Base-by-base conservation (phyloP, 2,113 vertebrate species). In the Pygoscelis antarcticus region DNA sequence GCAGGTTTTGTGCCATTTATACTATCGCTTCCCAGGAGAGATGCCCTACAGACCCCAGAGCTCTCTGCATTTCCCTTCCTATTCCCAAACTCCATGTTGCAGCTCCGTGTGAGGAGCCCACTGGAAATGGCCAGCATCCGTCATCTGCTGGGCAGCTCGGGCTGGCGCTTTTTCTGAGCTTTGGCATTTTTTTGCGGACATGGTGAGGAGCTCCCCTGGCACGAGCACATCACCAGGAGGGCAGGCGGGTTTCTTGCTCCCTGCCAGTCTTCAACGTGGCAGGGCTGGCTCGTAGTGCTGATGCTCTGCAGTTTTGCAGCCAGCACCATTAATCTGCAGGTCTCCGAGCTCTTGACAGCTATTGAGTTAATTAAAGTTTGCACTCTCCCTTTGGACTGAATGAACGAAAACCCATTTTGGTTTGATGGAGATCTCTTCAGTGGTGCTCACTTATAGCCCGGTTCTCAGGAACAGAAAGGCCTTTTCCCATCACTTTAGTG, bases 141-240 rank as follows among this genome's bases (percentile, higher is more conserved):
- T 23, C 19, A 4, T 2, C 1, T 20, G 34, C 69, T 0, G 1
- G 23, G 13, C 78, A 78, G 34, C 38, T 40, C 1, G 0, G 30
- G n/a, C 30, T 47, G 38, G 10, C 0, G 5, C 11, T 54, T 83
- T 19, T 36, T 66, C 72, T 68, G 74, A 36, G 47, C 40, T 51
- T 42, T 61, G 68, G 22, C 32, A 26, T 51, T 62, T 78, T 65
- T 29, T 26, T 12, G 29, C 2, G 2, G 51, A 14, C 0, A 1
- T 32, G 47, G 27, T 44, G 27, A 76, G 55, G 36, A 64, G 36
- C 42, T 81, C 36, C 40, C 36, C 32, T 26, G 47, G 55, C 61
- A 57, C 19, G 8, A 27, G 15, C 40, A 42, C 42, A 22, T n/a
- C 68, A 26, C 20, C 40, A 22, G 61, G 32, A 55, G 27, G 12